Evolutionary conservation across 2,113 vertebrate species (phyloP), one percentile per base, ranked within the genome.

Genomic region (Hemibagrus wyckioides): DNA sequence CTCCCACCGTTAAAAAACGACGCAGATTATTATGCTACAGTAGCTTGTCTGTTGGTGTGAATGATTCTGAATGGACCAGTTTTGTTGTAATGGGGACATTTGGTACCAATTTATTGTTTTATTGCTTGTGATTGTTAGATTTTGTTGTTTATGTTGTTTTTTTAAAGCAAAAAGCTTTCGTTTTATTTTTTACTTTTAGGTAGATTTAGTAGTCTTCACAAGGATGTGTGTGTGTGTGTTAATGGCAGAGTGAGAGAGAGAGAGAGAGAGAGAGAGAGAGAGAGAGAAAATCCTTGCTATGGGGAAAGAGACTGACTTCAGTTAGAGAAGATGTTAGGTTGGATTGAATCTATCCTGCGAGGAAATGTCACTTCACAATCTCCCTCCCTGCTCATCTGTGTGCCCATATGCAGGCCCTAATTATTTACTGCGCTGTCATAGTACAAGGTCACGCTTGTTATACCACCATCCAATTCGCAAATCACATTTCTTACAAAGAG

Each of bases 401-500:
- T 21, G 73, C 82, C 92, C 92, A 90, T 92, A 92, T 91, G 92
- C 75, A 90, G 87, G 80, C 82, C 79, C 91, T 93, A 94, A 95
- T 94, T 94, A 94, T 91, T 91, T 92, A 90, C 89, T 90, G 87
- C 39, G 84, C 91, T 83, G 82, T 90, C 90, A 91, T 44, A 89
- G 89, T 91, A 92, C 94, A 94, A 94, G 93, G 94, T 93, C 91
- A 61, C 84, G 84, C 91, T 93, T 93, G 90, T 93, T 92, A 94
- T 90, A 92, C 93, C 90, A 90, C 90, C 81, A 90, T 90, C 91
- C 91, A 89, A 89, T 92, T 93, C 92, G 73, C 90, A 90, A 89
- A 93, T 94, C 92, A 91, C 88, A 94, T 93, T 91, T 85, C 90
- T 90, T 90, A 92, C 93, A 93, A 93, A 93, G 91, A 88, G 85